Conservation (phyloP, 2,113 vertebrate genomes). For the Zootoca vivipara region DNA sequence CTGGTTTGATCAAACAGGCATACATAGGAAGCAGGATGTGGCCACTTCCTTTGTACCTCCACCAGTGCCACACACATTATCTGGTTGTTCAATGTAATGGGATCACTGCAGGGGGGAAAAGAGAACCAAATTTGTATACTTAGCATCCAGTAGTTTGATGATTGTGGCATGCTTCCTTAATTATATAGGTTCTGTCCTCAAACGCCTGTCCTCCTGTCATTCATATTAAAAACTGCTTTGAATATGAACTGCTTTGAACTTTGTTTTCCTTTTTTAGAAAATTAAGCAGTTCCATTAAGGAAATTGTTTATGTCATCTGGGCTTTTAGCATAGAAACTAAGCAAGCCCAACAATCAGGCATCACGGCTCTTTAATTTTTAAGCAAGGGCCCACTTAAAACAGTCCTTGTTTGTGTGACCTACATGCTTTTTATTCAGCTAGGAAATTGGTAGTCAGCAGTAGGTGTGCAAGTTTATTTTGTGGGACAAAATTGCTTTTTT, state of each 20-base stretch:
- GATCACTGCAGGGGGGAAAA: not conserved
- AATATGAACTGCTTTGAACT: not conserved
- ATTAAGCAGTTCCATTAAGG: accelerated
- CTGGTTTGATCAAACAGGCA: not conserved
- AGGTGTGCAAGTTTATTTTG: not conserved
- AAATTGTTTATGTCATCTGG: accelerated
- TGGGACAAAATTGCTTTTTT: not conserved
- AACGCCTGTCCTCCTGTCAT: not conserved
- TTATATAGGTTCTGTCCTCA: accelerated
- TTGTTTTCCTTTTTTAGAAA: accelerated
- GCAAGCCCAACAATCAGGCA: not conserved
- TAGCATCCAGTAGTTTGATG: not conserved
- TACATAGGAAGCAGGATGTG: not conserved
- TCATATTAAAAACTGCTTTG: accelerated
- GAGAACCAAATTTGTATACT: too few species aligned
- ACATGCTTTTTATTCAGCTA: not conserved
- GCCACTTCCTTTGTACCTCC: not conserved
- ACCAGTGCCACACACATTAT: not conserved
- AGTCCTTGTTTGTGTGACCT: not conserved
- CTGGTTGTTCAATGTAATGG: not conserved
- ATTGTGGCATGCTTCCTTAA: not conserved
- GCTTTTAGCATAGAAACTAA: accelerated
- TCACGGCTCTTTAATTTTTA: not conserved
- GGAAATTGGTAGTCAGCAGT: not conserved
- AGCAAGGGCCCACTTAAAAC: not conserved